Base-by-base conservation (phyloP, 2,888 invertebrate species). In the Amphimallon solstitiale region DNA sequence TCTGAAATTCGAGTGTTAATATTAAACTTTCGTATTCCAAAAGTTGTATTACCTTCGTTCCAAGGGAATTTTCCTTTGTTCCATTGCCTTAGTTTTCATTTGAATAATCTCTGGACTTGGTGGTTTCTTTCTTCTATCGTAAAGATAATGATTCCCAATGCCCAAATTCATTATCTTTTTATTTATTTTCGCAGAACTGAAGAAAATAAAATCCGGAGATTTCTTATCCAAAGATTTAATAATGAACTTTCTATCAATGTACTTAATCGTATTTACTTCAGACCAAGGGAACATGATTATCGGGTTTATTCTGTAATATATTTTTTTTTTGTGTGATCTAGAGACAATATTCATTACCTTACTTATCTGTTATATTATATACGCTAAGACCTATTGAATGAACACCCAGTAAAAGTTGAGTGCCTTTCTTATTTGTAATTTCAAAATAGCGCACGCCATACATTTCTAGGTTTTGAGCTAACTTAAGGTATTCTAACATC, bases 281-380 rank as follows among this genome's bases (percentile, higher is more conserved):
- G 97, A 97, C 98, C 98, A 98, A 1, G 98, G 98, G 84, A 98
- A 98, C 40, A 98, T 96, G 82, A 98, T 96, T 84, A 97, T 98
- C 21, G 98, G 98, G 65, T 97, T 97, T 78, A 99, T 86, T 81
- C 92, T 92, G 84, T 40, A 84, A 38, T 29, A 29, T 9, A 5
- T 3, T 5, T 29, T 29, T 7, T 29, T 29, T 29, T 29, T 3
- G 9, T 29, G 29, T 5, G 34, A 34, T 17, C 1, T 38, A 14
- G 12, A 9, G 0, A 38, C 5, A 49, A 61, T 29, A 37, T 46
- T 6, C 35, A 21, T 12, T 15, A 34, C 82, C 88, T 85, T 76
- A 92, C 92, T 93, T 95, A 85, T 99, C 98, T 74, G 96, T 94
- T 80, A 94, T 93, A 85, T 98, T 98, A 82, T 99, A 99, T 77